phyloP scores from a whole-genome alignment of 2,113 vertebrate genomes.

The Sapajus apella region DNA sequence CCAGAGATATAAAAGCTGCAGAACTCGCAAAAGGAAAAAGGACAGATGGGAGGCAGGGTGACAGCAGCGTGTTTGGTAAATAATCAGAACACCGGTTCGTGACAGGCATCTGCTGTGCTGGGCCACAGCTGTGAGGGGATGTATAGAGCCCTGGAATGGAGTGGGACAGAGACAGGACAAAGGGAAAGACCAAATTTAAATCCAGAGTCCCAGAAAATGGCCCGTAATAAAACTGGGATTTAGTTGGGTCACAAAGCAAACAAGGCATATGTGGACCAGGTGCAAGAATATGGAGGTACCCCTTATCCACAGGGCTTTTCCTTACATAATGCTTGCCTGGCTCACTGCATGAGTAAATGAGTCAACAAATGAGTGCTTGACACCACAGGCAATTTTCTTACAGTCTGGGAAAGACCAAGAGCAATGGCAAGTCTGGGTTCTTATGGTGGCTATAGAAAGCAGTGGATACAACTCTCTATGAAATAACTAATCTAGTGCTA shows the following conservation, averaged over 20 bases:
- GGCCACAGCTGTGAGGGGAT: background rate
- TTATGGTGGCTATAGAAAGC: background rate
- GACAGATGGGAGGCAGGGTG: background rate
- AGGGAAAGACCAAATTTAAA: background rate
- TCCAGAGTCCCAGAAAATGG: background rate
- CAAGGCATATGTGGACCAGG: background rate
- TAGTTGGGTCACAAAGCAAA: background rate
- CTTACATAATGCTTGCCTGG: background rate
- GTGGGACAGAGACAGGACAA: background rate
- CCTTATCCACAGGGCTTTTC: background rate
- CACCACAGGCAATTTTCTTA: background rate
- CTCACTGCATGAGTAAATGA: background rate
- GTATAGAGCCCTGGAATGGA: background rate
- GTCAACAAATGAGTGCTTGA: background rate
- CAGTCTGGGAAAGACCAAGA: background rate
- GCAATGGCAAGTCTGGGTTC: background rate
- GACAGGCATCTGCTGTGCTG: background rate
- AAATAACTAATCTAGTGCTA: background rate
- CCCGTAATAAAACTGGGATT: background rate
- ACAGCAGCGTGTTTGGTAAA: rapidly evolving
- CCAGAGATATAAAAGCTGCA: background rate
- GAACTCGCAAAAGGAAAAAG: background rate
- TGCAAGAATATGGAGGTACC: background rate
- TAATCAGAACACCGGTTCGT: too few relatives aligned
- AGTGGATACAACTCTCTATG: background rate